Percentiles rank a stretch among this genome's conserved stretches.
phyloP scores from a whole-genome alignment of 2,113 vertebrate species.

The Megaleporinus macrocephalus region DNA sequence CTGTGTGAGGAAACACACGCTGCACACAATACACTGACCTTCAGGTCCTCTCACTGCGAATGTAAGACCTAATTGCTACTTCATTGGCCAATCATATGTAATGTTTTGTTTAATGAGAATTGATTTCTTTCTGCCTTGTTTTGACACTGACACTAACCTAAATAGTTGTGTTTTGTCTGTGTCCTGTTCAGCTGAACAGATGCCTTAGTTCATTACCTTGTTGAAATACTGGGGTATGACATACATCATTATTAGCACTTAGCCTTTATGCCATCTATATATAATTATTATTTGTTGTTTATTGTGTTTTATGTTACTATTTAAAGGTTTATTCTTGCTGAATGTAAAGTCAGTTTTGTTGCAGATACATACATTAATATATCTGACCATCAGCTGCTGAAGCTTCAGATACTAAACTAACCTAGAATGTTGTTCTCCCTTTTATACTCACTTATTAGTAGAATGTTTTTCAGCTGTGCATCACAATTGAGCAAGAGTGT shows the following conservation, averaged over 20 bases:
- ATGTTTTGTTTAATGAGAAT: not conserved
- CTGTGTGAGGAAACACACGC: conserved; percentile 65
- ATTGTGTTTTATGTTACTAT: not conserved
- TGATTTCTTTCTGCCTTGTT: not conserved
- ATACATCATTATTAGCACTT: not conserved
- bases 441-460: too few relatives aligned
- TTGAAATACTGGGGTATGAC: not conserved
- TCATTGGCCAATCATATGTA: not conserved
- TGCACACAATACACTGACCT: conserved; percentile 28
- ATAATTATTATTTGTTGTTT: not conserved
- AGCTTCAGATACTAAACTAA: too few relatives aligned
- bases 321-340: too few relatives aligned
- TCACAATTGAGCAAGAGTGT: too few relatives aligned
- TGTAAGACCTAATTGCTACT: not conserved
- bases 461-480: too few relatives aligned
- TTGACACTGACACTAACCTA: not conserved
- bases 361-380: too few relatives aligned
- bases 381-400: too few relatives aligned
- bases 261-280: not conserved
- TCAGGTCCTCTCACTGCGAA: not conserved
- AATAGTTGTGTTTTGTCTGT: not conserved
- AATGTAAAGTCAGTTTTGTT: too few relatives aligned
- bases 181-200: not conserved
- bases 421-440: too few relatives aligned
- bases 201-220: not conserved